Evolutionary conservation across 2,888 invertebrate genomes (phyloP).

Genomic region (Norana najaformis): DNA sequence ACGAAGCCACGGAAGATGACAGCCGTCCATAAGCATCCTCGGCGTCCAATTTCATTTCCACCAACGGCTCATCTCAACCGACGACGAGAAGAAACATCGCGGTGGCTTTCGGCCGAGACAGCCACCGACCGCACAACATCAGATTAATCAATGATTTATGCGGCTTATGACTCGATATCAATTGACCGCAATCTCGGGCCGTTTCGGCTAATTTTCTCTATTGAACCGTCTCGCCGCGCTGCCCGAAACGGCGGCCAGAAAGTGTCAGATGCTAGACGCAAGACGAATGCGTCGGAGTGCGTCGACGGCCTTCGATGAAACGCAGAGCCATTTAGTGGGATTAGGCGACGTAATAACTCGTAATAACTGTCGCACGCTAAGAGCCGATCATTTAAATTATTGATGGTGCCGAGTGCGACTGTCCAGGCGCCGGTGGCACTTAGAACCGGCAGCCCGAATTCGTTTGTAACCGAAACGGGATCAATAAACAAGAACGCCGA

Average conservation of each 20-base stretch:
- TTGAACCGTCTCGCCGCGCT: not conserved
- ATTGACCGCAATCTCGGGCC: not conserved
- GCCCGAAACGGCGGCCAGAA: not conserved
- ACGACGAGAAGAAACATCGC: not conserved
- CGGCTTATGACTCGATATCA: not conserved
- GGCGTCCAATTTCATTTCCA: not conserved
- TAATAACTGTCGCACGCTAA: slow-evolving; percentile 13
- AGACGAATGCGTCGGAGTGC: not conserved
- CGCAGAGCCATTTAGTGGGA: not conserved
- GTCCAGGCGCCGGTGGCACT: not conserved
- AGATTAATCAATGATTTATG: not conserved
- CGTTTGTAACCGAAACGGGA: not conserved
- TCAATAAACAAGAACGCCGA: slow-evolving; percentile 5
- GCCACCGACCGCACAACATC: not conserved
- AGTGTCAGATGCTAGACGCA: not conserved
- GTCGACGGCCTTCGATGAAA: not conserved
- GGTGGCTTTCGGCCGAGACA: not conserved
- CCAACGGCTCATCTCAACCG: not conserved
- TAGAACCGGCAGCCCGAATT: not conserved
- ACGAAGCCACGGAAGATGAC: not conserved
- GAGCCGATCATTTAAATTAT: slow-evolving; percentile 13
- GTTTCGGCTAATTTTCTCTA: slow-evolving; percentile 13
- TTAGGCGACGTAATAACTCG: not conserved
- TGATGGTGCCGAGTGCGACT: not conserved
- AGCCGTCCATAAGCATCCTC: not conserved